Percentiles rank a stretch among this genome's conserved stretches.
Evolutionary conservation across 2,888 invertebrate species (phyloP).

Genomic region (Clostera curtula): DNA sequence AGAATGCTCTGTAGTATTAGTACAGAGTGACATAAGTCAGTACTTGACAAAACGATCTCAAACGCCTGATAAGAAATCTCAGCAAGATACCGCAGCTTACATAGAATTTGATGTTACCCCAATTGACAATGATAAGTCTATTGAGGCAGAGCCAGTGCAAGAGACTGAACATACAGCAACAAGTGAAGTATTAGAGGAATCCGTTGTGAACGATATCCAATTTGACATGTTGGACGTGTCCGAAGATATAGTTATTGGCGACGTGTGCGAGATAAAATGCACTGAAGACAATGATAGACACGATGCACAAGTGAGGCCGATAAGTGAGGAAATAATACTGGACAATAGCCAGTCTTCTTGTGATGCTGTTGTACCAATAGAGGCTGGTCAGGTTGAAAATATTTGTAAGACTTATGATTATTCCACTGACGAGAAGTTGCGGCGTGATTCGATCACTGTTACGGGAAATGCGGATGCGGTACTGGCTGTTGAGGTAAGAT

Average conservation of each 20-base stretch:
- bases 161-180: not conserved
- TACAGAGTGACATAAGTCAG: slow-evolving; percentile 35
- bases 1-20: slow-evolving; percentile 46
- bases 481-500: slow-evolving; percentile 60
- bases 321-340: slow-evolving; percentile 53
- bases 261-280: slow-evolving; percentile 44
- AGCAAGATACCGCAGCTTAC: slow-evolving; percentile 1
- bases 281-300: slow-evolving; percentile 37
- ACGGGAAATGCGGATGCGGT: slow-evolving; percentile 61
- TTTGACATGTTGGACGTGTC: slow-evolving; percentile 68
- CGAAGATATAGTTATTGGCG: slow-evolving; percentile 62
- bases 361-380: slow-evolving; percentile 29
- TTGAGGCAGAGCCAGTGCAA: not conserved
- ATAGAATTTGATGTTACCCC: not conserved
- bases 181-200: slow-evolving; percentile 18
- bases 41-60: slow-evolving; percentile 19
- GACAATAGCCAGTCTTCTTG: slow-evolving; percentile 55
- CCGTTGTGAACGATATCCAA: slow-evolving; percentile 42
- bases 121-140: not conserved
- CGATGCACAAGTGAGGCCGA: slow-evolving; percentile 21
- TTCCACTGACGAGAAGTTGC: slow-evolving; percentile 51
- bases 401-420: slow-evolving; percentile 60
- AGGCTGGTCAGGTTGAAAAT: slow-evolving; percentile 24
- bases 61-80: not conserved
- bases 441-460: slow-evolving; percentile 47